phyloP scores from a whole-genome alignment of 2,888 invertebrate genomes.

The Amblyjoppa proteus region DNA sequence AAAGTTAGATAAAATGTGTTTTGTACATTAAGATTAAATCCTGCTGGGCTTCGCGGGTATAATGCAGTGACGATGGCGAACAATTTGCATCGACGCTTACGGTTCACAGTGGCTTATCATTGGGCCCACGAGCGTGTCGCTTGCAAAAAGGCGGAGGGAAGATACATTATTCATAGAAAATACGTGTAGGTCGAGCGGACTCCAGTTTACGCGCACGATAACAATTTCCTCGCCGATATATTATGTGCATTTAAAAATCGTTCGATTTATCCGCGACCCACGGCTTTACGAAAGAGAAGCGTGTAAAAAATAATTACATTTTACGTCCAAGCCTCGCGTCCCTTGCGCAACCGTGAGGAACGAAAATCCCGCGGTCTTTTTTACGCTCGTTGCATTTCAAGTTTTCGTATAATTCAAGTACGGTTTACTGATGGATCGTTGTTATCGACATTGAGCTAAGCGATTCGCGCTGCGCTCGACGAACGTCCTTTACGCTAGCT shows the following conservation, averaged over 20 bases:
- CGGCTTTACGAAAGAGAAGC: constrained; percentile 22
- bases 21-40: constrained; percentile 9
- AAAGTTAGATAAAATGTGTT: not conserved
- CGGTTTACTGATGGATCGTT: constrained; percentile 36
- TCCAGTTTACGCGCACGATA: not conserved
- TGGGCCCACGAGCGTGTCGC: not conserved
- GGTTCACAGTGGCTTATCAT: not conserved
- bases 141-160: not conserved
- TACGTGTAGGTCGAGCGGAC: not conserved
- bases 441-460: constrained; percentile 27
- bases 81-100: not conserved
- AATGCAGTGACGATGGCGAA: not conserved
- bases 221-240: not conserved
- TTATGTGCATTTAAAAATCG: not conserved
- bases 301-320: constrained; percentile 34
- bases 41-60: constrained; percentile 18
- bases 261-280: constrained; percentile 5
- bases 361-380: constrained; percentile 18
- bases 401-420: constrained; percentile 50
- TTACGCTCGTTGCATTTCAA: constrained; percentile 6
- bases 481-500: not conserved
- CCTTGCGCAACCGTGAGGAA: constrained; percentile 1
- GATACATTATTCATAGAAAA: constrained; percentile 9
- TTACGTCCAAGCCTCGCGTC: constrained; percentile 20
- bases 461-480: constrained; percentile 16